A percentile compares a stretch with the other conserved stretches of the same genome.
Conservation (phyloP, 2,113 vertebrate species). For the Phrynosoma platyrhinos region DNA sequence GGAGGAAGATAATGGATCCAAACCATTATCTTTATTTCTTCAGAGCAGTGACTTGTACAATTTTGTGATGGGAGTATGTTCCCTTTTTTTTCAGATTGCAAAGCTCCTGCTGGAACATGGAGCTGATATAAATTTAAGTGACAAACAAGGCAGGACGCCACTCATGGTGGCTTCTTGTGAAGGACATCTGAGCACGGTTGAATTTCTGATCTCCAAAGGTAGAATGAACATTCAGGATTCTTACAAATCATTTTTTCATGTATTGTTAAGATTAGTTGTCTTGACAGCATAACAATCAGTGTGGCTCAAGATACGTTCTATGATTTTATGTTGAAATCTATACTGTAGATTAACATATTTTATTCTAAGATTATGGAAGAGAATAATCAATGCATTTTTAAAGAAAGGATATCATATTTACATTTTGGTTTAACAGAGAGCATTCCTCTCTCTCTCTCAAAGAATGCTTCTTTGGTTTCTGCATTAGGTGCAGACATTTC, state of each 20-base stretch:
- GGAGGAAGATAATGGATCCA: background rate
- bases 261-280: background rate
- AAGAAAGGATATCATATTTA: background rate
- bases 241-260: background rate
- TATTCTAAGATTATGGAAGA: background rate
- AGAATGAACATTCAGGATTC: slow-evolving; percentile 17
- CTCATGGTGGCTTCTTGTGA: slow-evolving; percentile 98
- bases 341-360: background rate
- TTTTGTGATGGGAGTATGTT: background rate
- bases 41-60: background rate
- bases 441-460: background rate
- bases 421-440: background rate
- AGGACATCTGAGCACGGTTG: slow-evolving; percentile 92
- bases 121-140: slow-evolving; percentile 91
- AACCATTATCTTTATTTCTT: background rate
- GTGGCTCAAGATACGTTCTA: background rate
- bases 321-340: background rate
- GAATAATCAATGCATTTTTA: background rate
- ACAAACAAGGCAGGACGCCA: slow-evolving; percentile 95
- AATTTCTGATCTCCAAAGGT: slow-evolving; percentile 95
- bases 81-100: slow-evolving; percentile 82
- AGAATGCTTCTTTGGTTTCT: background rate
- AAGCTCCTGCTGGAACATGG: slow-evolving; percentile 87
- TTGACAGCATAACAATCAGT: background rate
- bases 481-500: slow-evolving; percentile 87